Conservation (phyloP, 2,797 vertebrate genomes). For the Ctenopoma multispine region DNA sequence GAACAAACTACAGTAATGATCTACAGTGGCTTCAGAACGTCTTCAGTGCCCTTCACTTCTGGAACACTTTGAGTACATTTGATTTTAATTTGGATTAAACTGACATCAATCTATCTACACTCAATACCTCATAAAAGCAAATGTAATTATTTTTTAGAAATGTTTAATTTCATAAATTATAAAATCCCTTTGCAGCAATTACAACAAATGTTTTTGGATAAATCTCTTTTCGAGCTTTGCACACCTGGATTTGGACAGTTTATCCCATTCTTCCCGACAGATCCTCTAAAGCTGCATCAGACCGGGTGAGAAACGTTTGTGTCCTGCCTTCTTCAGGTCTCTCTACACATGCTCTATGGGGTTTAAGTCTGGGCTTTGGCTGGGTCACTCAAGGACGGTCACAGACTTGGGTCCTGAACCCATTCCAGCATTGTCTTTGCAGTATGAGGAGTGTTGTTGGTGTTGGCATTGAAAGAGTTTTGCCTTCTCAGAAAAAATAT, state of each 20-base stretch:
- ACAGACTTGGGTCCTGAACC: neutral
- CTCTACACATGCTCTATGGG: neutral
- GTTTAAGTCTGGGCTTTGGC: neutral
- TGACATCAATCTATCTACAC: neutral
- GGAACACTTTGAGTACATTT: neutral
- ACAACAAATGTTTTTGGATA: no score
- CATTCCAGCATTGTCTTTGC: neutral
- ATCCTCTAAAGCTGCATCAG: neutral
- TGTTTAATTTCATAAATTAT: no score
- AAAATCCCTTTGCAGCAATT: no score
- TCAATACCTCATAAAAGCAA: no score
- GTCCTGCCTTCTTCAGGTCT: neutral
- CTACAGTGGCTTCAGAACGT: neutral
- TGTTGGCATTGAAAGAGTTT: no score
- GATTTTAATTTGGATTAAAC: neutral
- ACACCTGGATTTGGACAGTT: no score
- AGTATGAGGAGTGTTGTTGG: neutral
- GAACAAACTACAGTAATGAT: conserved; percentile 19
- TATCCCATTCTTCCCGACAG: neutral
- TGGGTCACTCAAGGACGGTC: neutral
- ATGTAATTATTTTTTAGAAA: no score
- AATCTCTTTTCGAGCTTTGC: no score
- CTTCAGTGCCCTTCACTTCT: neutral
- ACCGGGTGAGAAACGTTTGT: neutral
- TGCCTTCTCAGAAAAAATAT: neutral